A percentile compares a stretch with the other conserved stretches of the same genome.
Evolutionary conservation across 2,113 vertebrate genomes (phyloP).

Genomic region (Corythornis madagascariensis): DNA sequence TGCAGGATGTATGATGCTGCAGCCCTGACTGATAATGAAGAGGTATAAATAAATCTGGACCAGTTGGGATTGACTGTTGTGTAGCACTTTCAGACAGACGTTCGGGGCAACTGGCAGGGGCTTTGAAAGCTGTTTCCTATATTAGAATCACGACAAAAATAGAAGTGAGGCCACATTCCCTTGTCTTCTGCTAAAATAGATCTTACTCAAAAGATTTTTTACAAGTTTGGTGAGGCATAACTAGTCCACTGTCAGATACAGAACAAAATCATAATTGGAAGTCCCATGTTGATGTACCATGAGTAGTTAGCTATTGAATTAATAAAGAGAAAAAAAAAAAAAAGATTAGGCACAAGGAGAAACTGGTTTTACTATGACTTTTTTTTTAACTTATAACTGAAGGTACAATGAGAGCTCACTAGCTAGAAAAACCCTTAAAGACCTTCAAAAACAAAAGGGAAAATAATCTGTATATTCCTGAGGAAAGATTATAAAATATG

Average conservation of each 20-base stretch:
- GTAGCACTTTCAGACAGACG: slow-evolving; percentile 71
- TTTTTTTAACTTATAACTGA: not conserved
- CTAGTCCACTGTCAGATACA: not conserved
- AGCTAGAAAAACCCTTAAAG: not conserved
- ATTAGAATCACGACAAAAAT: slow-evolving; percentile 70
- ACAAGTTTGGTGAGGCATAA: not conserved
- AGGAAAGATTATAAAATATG: not conserved
- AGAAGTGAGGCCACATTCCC: slow-evolving; percentile 50
- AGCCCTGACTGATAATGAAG: slow-evolving; percentile 57
- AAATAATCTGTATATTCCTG: not conserved
- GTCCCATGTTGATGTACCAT: not conserved
- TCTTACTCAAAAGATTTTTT: slow-evolving; percentile 51
- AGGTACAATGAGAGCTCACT: not conserved
- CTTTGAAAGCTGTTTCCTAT: slow-evolving; percentile 66
- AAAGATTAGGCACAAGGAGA: not conserved
- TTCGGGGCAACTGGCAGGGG: slow-evolving; percentile 69
- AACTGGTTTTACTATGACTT: not conserved
- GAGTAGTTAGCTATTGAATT: not conserved
- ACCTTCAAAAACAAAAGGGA: not conserved
- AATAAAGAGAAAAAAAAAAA: not conserved
- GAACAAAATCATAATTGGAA: not conserved
- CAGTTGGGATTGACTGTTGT: slow-evolving; percentile 68
- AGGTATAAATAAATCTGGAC: slow-evolving; percentile 75
- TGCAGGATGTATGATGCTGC: slow-evolving; percentile 30
- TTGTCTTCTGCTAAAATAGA: slow-evolving; percentile 64